phyloP scores from a whole-genome alignment of 2,888 invertebrate genomes.

The Ariolimax columbianus region DNA sequence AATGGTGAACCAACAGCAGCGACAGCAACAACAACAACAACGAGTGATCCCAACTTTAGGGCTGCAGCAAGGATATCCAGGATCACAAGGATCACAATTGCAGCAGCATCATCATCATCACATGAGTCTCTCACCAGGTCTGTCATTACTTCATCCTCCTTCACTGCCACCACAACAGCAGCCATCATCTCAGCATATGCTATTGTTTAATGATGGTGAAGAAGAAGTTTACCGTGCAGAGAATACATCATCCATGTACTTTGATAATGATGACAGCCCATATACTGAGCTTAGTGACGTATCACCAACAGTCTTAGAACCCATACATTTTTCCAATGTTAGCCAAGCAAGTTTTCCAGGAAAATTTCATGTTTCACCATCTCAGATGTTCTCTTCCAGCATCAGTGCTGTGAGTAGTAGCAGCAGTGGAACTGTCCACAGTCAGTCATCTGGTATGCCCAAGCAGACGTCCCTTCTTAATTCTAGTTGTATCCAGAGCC shows the following conservation, averaged over 20 bases:
- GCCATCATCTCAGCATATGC: slow-evolving; percentile 59
- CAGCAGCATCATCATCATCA: slow-evolving; percentile 30
- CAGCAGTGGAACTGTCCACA: slow-evolving; percentile 18
- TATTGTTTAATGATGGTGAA: slow-evolving; percentile 75
- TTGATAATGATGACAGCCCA: slow-evolving; percentile 76
- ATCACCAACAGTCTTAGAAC: slow-evolving; percentile 58
- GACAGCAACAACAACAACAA: slow-evolving; percentile 53
- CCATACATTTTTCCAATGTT: slow-evolving; percentile 24
- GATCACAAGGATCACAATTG: slow-evolving; percentile 15
- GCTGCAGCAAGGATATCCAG: background rate
- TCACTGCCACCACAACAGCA: slow-evolving; percentile 40
- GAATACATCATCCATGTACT: slow-evolving; percentile 69
- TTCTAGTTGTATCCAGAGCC: slow-evolving; percentile 22
- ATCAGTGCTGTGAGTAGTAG: slow-evolving; percentile 20
- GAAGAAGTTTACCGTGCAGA: slow-evolving; percentile 67
- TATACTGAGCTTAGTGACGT: slow-evolving; percentile 78
- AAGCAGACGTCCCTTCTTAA: background rate
- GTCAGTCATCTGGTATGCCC: slow-evolving; percentile 25
- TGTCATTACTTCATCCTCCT: slow-evolving; percentile 45
- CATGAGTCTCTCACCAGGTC: slow-evolving; percentile 21
- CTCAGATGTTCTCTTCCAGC: slow-evolving; percentile 41
- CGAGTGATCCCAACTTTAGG: slow-evolving; percentile 29
- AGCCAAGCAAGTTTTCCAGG: slow-evolving; percentile 12
- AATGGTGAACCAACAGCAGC: slow-evolving; percentile 52
- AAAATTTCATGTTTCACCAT: slow-evolving; percentile 47